Evolutionary conservation across 1,140 invertebrate genomes (phyloP).

Genomic region (Carcinoscorpius rotundicauda): DNA sequence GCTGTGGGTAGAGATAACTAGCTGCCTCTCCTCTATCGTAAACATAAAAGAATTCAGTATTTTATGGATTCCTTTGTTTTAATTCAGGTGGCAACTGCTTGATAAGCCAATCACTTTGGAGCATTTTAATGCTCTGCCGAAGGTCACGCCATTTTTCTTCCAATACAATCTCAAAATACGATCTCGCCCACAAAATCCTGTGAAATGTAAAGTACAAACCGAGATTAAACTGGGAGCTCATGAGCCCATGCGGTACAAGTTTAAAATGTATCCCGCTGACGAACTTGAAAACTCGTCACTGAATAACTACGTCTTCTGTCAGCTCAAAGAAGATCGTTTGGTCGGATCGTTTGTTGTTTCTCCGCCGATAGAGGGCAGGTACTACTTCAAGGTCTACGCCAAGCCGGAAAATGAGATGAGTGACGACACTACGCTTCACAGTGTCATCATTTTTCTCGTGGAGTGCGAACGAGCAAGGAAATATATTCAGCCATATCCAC

Average conservation of each 20-base stretch:
- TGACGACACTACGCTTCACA: conserved; percentile 26
- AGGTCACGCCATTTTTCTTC: conserved; percentile 33
- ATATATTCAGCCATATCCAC: conserved; percentile 27
- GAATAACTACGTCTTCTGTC: conserved; percentile 33
- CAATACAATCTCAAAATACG: conserved; percentile 28
- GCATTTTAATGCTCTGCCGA: conserved; percentile 39
- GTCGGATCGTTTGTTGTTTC: conserved; percentile 28
- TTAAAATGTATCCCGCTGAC: conserved; percentile 26
- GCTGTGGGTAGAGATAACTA: no score
- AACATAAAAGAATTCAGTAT: no score
- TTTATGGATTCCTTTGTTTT: background rate
- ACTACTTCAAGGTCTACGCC: conserved; percentile 33
- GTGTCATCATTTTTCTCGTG: conserved; percentile 29
- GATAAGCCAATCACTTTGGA: conserved; percentile 37
- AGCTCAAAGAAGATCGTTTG: conserved; percentile 28
- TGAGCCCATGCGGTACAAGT: conserved; percentile 27
- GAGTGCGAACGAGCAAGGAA: conserved; percentile 28
- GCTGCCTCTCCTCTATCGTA: no score
- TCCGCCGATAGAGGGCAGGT: conserved; percentile 27
- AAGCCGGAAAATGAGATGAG: conserved; percentile 28
- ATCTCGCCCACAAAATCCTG: conserved; percentile 24
- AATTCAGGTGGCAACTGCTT: conserved; percentile 40
- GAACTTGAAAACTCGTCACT: conserved; percentile 29
- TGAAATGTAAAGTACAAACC: conserved; percentile 25
- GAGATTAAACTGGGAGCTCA: conserved; percentile 26